Evolutionary conservation across 1,140 invertebrate genomes (phyloP).

Genomic region (Drosophila sp.): DNA sequence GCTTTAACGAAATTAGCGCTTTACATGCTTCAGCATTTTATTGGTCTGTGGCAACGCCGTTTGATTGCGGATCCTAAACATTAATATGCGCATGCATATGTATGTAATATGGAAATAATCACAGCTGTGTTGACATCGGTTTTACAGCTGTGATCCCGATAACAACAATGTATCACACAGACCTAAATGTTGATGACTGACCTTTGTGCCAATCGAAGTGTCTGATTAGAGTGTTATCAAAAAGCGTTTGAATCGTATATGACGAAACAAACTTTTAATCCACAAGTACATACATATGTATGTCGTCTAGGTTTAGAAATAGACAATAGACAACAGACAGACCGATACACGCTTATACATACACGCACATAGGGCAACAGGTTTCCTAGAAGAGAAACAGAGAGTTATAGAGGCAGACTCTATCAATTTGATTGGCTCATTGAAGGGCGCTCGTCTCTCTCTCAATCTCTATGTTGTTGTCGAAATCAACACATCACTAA

Average conservation of each 20-base stretch:
- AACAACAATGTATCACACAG: conserved; percentile 13
- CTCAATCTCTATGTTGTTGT: neutral
- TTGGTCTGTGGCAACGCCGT: conserved; percentile 26
- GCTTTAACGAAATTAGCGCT: conserved; percentile 20
- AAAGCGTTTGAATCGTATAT: conserved; percentile 18
- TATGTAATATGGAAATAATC: neutral
- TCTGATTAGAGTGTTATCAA: conserved; percentile 44
- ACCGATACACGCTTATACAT: conserved; percentile 14
- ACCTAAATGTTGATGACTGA: neutral
- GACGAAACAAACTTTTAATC: conserved; percentile 38
- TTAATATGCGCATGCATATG: conserved; percentile 1
- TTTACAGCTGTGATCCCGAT: conserved; percentile 31
- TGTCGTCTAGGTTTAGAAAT: neutral
- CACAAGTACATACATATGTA: conserved; percentile 2
- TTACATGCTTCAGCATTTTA: conserved; percentile 4
- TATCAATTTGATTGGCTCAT: conserved; percentile 13
- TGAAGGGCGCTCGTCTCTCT: conserved; percentile 21
- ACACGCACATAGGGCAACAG: conserved; percentile 21
- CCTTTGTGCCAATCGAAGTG: conserved; percentile 24
- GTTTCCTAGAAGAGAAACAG: conserved; percentile 28
- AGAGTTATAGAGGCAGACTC: conserved; percentile 1
- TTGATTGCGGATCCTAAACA: neutral
- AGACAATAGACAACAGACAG: conserved; percentile 27
- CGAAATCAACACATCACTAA: conserved; percentile 8
- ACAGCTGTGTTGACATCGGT: conserved; percentile 17